A percentile compares a stretch with the other conserved stretches of the same genome.
Evolutionary conservation across 2,888 invertebrate genomes (phyloP).

Genomic region (Drosophila macrospina): DNA sequence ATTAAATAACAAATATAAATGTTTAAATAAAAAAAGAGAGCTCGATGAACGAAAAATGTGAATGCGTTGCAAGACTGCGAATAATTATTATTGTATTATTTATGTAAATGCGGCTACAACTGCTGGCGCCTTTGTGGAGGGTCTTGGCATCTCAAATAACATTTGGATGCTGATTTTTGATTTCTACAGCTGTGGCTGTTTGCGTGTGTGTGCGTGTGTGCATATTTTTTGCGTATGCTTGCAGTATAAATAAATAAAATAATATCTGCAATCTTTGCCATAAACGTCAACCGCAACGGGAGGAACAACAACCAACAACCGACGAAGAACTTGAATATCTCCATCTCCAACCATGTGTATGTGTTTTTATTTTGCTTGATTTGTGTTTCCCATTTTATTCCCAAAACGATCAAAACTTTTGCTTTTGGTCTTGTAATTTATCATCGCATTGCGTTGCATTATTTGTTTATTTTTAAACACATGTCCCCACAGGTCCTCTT

Average conservation of each 20-base stretch:
- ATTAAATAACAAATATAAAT: conserved; percentile 30
- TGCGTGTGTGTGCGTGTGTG: conserved; percentile 12
- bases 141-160: conserved; percentile 50
- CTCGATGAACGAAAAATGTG: conserved; percentile 35
- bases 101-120: conserved; percentile 29
- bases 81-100: conserved; percentile 26
- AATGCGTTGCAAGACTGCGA: conserved; percentile 19
- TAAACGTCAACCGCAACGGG: conserved; percentile 49
- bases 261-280: conserved; percentile 74
- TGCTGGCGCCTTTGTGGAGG: conserved; percentile 47
- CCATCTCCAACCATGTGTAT: conserved; percentile 61
- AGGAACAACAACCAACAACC: conserved; percentile 23
- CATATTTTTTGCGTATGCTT: conserved; percentile 24
- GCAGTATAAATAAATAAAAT: conserved; percentile 73
- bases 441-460: conserved; percentile 48
- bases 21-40: conserved; percentile 29
- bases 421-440: conserved; percentile 50
- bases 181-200: conserved; percentile 37
- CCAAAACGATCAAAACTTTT: conserved; percentile 41
- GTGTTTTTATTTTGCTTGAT: conserved; percentile 48
- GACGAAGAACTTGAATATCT: conserved; percentile 46
- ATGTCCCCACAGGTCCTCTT: conserved; percentile 53
- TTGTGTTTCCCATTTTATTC: conserved; percentile 30
- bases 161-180: conserved; percentile 69
- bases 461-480: conserved; percentile 78